Base-by-base conservation (phyloP, 1,140 invertebrate genomes). In the Paramacrobiotus metropolitanus region DNA sequence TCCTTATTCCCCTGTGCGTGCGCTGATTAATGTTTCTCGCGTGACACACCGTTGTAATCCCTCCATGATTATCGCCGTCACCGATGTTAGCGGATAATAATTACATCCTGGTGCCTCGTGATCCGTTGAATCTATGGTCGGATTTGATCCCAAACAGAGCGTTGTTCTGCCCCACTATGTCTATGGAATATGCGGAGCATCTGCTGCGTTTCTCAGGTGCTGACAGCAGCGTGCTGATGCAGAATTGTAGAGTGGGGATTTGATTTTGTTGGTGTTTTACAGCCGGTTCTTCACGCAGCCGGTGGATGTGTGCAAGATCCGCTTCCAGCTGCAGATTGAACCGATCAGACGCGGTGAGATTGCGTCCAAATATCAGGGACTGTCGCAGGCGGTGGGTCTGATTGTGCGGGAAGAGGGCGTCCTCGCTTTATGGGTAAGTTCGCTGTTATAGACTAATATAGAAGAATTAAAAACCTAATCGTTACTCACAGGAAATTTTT, bases 261-360 rank as follows among this genome's bases (percentile, higher is more conserved):
- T 81, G 31, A 69, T 87, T 15, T n/a, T n/a, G n/a, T n/a, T n/a
- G n/a, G n/a, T n/a, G n/a, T n/a, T n/a, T n/a, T n/a, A n/a, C n/a
- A 89, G 89, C 2, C 78, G 91, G 68, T 80, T 81, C 28, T 65
- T 87, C 31, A 82, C 80, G 67, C 92, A 95, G 70, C 87, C 87
- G 1, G 74, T 91, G 2, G 92, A 96, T 80, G 91, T 96, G n/a
- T 68, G 96, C 18, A 97, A 97, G 77, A 94, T 95, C 69, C 77
- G 92, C 65, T 94, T 95, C 78, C 68, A 94, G 82, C 75, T 94
- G 48, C 91, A 96, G 80, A 80, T 92, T 18, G 91, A 95, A 72
- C 89, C 90, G n/a, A 83, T 93, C 61, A 72, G 68, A 30, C 72
- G 71, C 60, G 61, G 64, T 20, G 65, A 68, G 63, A 65, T 68